Evolutionary conservation across 2,797 vertebrate species (phyloP).

Genomic region (Ptychadena robeensis): DNA sequence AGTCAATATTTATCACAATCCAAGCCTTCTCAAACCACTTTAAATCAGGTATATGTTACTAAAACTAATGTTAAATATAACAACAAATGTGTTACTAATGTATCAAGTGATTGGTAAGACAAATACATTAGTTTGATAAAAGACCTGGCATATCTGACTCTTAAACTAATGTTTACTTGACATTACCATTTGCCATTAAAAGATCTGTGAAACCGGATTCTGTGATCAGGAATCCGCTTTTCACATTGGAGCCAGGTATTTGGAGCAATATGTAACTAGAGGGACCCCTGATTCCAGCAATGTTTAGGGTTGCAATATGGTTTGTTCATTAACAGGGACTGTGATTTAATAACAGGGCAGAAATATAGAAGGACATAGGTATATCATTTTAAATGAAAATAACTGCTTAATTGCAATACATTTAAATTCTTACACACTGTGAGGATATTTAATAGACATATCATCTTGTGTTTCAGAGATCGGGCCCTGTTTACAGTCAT

Average conservation of each 20-base stretch:
- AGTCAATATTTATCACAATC: too few relatives aligned
- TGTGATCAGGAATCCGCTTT: not conserved
- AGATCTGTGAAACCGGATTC: not conserved
- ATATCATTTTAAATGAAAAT: not conserved
- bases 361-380: not conserved
- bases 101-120: not conserved
- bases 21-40: too few relatives aligned
- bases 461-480: too few relatives aligned
- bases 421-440: not conserved
- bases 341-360: not conserved
- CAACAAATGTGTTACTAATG: not conserved
- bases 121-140: not conserved
- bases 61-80: too few relatives aligned
- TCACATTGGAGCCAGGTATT: not conserved
- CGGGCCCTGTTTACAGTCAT: too few relatives aligned
- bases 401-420: not conserved
- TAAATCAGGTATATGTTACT: not conserved
- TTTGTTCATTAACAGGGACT: not conserved
- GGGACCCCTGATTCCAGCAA: not conserved
- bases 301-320: not conserved
- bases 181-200: not conserved
- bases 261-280: not conserved
- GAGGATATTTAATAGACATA: too few relatives aligned
- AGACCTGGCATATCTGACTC: not conserved
- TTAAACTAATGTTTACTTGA: not conserved